These are phyloP conservation scores for Bombus sibiricus DNA, from an alignment of 1,140 invertebrate genomes.

Conservation along the genomic window DNA sequence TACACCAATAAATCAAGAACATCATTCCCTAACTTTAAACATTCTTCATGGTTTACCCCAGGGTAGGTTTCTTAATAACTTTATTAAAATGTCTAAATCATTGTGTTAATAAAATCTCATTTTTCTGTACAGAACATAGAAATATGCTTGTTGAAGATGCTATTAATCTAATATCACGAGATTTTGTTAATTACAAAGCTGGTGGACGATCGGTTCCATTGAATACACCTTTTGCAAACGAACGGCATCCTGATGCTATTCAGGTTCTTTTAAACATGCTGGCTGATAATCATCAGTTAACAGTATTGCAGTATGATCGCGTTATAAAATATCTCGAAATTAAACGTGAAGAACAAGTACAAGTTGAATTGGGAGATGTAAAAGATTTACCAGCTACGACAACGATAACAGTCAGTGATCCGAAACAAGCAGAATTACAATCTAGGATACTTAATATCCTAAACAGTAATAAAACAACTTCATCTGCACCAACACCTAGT, in stretches of 20 bases:
- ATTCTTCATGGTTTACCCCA: conserved; percentile 95
- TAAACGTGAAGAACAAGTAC: conserved; percentile 88
- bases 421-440: conserved; percentile 90
- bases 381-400: conserved; percentile 82
- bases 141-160: conserved; percentile 98
- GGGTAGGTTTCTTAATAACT: conserved; percentile 84
- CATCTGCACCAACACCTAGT: conserved; percentile 63
- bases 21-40: conserved; percentile 94
- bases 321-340: conserved; percentile 92
- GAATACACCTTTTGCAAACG: conserved; percentile 75
- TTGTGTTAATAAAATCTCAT: conserved; percentile 2
- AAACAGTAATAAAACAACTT: conserved; percentile 83
- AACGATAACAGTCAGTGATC: conserved; percentile 74
- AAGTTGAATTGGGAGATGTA: conserved; percentile 86
- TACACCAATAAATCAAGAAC: conserved; percentile 91
- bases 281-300: conserved; percentile 90
- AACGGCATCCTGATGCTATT: conserved; percentile 87
- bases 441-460: conserved; percentile 93
- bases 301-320: conserved; percentile 91
- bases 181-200: conserved; percentile 91
- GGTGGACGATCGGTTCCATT: conserved; percentile 82
- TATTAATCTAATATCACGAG: conserved; percentile 89
- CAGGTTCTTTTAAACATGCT: conserved; percentile 91
- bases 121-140: conserved; percentile 88
- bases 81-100: background rate